phyloP scores from a whole-genome alignment of 2,797 vertebrate genomes.

The Bovichtus variegatus region DNA sequence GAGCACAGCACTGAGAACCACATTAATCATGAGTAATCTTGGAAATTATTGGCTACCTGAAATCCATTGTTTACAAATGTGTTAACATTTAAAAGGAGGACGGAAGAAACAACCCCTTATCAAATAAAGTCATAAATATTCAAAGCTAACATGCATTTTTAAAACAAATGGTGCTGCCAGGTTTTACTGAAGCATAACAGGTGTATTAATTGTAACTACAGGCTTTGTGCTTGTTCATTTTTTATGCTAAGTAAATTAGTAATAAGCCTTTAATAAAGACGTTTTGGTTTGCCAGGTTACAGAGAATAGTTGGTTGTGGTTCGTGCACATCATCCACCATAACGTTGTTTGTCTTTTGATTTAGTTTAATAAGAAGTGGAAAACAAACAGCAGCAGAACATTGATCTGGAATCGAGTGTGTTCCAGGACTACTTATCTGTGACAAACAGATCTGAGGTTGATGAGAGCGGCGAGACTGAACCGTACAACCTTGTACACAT shows the following conservation, averaged over 20 bases:
- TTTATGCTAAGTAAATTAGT: neutral
- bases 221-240: neutral
- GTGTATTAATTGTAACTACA: neutral
- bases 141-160: neutral
- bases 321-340: neutral
- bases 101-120: constrained; percentile 1
- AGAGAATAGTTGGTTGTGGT: neutral
- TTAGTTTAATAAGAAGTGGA: too few species aligned
- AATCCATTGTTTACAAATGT: constrained; percentile 32
- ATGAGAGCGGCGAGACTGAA: too few species aligned
- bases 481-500: too few species aligned
- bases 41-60: constrained; percentile 10
- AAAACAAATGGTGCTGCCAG: neutral
- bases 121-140: constrained; percentile 12
- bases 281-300: neutral
- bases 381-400: too few species aligned
- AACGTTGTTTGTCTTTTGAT: neutral
- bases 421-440: neutral
- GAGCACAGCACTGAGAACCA: neutral
- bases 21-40: constrained; percentile 42
- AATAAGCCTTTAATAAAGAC: neutral
- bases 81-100: constrained; percentile 19
- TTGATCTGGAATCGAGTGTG: neutral
- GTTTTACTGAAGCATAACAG: neutral
- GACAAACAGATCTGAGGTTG: too few species aligned